phyloP scores from a whole-genome alignment of 1,140 invertebrate species.

The Calosoma granatense region DNA sequence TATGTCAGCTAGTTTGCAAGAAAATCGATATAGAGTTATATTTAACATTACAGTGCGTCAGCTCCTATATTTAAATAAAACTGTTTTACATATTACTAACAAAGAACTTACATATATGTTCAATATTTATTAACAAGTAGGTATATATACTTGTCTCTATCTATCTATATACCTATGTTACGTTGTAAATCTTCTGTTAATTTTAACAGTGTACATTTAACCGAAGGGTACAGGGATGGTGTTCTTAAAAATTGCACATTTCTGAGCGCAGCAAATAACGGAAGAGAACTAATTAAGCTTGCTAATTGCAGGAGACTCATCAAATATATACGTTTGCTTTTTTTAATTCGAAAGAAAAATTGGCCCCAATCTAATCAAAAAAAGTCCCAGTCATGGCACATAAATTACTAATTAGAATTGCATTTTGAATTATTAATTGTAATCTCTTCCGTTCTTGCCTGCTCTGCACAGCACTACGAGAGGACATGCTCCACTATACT shows the following conservation, averaged over 20 bases:
- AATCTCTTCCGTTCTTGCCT: neutral
- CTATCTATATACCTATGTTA: neutral
- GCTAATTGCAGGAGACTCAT: constrained; percentile 15
- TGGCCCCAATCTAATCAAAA: constrained; percentile 17
- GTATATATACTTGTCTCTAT: neutral
- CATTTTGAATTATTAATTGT: constrained; percentile 8
- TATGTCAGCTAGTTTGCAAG: too few species aligned
- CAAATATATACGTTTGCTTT: constrained; percentile 15
- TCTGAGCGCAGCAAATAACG: neutral
- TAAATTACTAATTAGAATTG: constrained; percentile 15
- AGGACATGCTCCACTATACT: too few species aligned
- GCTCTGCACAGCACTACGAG: too few species aligned
- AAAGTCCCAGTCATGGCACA: constrained; percentile 13
- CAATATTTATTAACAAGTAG: too few species aligned
- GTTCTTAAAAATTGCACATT: neutral
- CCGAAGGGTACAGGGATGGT: neutral
- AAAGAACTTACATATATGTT: too few species aligned
- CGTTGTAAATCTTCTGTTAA: too few species aligned
- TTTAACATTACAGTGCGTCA: too few species aligned
- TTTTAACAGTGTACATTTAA: neutral
- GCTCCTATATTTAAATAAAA: too few species aligned
- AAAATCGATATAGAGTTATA: too few species aligned
- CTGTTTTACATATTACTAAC: too few species aligned
- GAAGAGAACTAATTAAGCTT: neutral
- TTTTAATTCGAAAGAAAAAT: constrained; percentile 17